Evolutionary conservation across 1,140 invertebrate genomes (phyloP).

Genomic region (Drosophila athabasca): DNA sequence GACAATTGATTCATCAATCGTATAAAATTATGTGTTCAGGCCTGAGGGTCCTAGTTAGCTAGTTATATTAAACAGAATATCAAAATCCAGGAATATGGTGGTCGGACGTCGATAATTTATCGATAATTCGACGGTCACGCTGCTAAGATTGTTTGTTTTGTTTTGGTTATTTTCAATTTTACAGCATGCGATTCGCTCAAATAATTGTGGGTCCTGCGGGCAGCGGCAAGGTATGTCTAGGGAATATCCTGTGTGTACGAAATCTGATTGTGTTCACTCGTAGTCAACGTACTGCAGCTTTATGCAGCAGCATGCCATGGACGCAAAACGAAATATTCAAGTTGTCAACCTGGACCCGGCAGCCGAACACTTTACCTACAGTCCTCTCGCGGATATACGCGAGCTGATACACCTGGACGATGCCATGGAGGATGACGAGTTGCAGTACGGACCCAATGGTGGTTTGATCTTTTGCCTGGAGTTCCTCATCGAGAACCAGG

Average conservation of each 20-base stretch:
- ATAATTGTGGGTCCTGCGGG: slow-evolving; percentile 97
- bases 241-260: not conserved
- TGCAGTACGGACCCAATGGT: slow-evolving; percentile 99
- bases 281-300: slow-evolving; percentile 97
- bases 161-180: not conserved
- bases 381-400: slow-evolving; percentile 93
- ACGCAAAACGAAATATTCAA: slow-evolving; percentile 89
- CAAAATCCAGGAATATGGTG: no score
- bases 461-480: slow-evolving; percentile 98
- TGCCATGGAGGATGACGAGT: slow-evolving; percentile 97
- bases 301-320: slow-evolving; percentile 93
- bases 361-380: slow-evolving; percentile 97
- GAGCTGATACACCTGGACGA: slow-evolving; percentile 98
- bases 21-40: no score
- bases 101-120: no score
- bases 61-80: no score
- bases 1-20: no score
- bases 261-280: not conserved
- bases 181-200: slow-evolving; percentile 94
- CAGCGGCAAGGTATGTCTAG: slow-evolving; percentile 91
- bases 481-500: slow-evolving; percentile 94
- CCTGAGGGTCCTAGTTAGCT: no score
- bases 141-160: slow-evolving; percentile 16
- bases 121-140: no score
- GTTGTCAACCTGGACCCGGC: slow-evolving; percentile 99